Evolutionary conservation across 2,888 invertebrate genomes (phyloP).

Genomic region (Tetanocera ferruginea): DNA sequence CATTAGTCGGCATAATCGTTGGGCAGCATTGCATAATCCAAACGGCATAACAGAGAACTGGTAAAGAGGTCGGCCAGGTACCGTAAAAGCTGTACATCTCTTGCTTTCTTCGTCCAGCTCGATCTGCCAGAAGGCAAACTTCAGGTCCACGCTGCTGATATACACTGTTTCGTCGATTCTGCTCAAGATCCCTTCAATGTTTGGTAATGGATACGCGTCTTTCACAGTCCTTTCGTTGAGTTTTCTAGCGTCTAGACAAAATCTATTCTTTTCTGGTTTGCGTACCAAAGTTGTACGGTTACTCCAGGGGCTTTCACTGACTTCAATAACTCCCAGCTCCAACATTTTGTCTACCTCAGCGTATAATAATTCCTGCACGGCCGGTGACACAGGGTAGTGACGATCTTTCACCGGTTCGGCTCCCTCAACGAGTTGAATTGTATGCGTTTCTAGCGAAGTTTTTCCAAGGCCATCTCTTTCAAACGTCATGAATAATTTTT

Average conservation of each 20-base stretch:
- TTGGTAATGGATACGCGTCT: constrained; percentile 25
- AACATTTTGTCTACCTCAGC: constrained; percentile 59
- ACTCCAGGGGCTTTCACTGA: constrained; percentile 55
- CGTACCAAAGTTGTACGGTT: constrained; percentile 54
- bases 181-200: constrained; percentile 33
- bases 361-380: constrained; percentile 43
- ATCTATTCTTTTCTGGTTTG: constrained; percentile 51
- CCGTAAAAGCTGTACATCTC: constrained; percentile 39
- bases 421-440: constrained; percentile 41
- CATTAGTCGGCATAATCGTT: constrained; percentile 39
- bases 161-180: constrained; percentile 28
- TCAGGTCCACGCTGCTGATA: constrained; percentile 34
- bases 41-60: constrained; percentile 43
- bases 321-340: constrained; percentile 53
- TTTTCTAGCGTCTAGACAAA: constrained; percentile 55
- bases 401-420: constrained; percentile 40
- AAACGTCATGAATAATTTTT: constrained; percentile 12
- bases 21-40: constrained; percentile 42
- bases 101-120: constrained; percentile 33
- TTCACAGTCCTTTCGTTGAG: constrained; percentile 50
- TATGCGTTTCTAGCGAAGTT: constrained; percentile 39
- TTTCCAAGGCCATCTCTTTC: constrained; percentile 34
- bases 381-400: constrained; percentile 47
- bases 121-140: constrained; percentile 36
- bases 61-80: constrained; percentile 42